phyloP scores from a whole-genome alignment of 2,113 vertebrate genomes.

The Sus scrofa region T2T-Sscrofa CM000824.6:107538501-107539000 shows the following conservation, averaged over 20 bases:
- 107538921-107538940: constrained; percentile 16
- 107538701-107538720: background rate
- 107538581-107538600: background rate
- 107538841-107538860: constrained; percentile 93
- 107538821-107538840: constrained; percentile 91
- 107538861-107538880: constrained; percentile 95
- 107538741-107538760: background rate
- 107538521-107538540: constrained; percentile 12
- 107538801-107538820: constrained; percentile 97
- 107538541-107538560: background rate
- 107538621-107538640: background rate
- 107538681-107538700: background rate
- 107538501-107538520: background rate
- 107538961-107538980: background rate
- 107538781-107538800: constrained; percentile 96
- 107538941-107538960: background rate
- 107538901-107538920: constrained; percentile 3
- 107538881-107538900: constrained; percentile 66
- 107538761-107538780: background rate
- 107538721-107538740: background rate
- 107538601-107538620: background rate
- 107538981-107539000: background rate
- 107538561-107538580: background rate
- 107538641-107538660: background rate
- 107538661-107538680: background rate